Percentiles rank a stretch among this genome's conserved stretches.
phyloP scores from a whole-genome alignment of 2,797 vertebrate genomes.

The Gallinago solitaria region DNA sequence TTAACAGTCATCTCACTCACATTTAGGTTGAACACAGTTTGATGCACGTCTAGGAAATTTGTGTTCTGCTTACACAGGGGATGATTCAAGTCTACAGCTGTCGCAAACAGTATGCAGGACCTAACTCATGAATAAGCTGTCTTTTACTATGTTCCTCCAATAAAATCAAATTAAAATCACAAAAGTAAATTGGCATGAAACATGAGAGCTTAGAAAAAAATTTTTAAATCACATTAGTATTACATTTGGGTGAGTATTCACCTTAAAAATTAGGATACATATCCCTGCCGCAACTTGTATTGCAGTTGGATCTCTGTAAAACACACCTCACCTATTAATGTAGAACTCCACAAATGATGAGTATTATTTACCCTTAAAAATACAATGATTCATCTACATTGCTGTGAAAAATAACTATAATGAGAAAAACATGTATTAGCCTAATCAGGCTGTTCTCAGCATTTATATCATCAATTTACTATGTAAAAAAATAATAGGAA shows the following conservation, averaged over 20 bases:
- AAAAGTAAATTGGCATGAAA: neutral
- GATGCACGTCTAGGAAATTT: constrained; percentile 68
- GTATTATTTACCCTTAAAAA: neutral
- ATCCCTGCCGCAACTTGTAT: neutral
- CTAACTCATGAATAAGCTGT: constrained; percentile 51
- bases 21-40: constrained; percentile 46
- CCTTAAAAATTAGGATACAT: neutral
- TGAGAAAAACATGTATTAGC: neutral
- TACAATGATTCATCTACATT: neutral
- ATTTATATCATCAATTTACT: neutral
- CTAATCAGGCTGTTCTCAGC: neutral
- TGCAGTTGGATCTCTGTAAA: neutral
- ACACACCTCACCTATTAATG: neutral
- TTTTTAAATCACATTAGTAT: neutral
- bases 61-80: constrained; percentile 42
- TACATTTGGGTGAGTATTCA: neutral
- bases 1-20: constrained; percentile 50
- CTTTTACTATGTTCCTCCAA: constrained; percentile 37
- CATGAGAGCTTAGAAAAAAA: neutral
- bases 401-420: neutral
- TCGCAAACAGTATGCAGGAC: constrained; percentile 52
- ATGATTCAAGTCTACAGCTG: constrained; percentile 72
- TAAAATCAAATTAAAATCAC: constrained; percentile 26
- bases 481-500: neutral
- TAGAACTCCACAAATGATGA: neutral